Percentiles rank a stretch among this genome's conserved stretches.
These are phyloP conservation scores for Diplosoma virens DNA, from an alignment of 23 tunicate species.

Conservation along the genomic window DNA sequence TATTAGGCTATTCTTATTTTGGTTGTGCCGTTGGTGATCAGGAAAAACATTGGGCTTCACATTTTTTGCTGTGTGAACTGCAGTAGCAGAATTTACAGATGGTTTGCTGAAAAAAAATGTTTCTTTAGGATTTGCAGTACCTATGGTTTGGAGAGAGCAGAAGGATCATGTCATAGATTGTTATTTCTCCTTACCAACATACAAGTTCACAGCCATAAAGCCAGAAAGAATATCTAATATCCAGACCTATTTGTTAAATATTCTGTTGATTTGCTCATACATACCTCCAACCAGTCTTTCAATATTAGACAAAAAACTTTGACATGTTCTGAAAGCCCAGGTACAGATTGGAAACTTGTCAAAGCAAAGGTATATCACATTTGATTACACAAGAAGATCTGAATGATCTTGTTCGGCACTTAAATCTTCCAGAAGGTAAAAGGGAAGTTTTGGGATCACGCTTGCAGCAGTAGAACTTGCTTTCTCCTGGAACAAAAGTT, in stretches of 20 bases:
- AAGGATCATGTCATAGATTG: slow-evolving; percentile 14
- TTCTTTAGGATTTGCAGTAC: slow-evolving; percentile 27
- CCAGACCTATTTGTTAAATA: slow-evolving; percentile 15
- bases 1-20: slow-evolving; percentile 35
- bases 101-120: slow-evolving; percentile 30
- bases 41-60: slow-evolving; percentile 38
- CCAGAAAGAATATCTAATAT: slow-evolving; percentile 17
- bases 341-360: no score
- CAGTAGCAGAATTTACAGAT: slow-evolving; percentile 15
- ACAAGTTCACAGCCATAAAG: neutral
- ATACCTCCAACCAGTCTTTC: no score
- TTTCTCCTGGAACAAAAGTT: no score
- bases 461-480: no score
- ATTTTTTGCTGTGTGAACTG: slow-evolving; percentile 26
- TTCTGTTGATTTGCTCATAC: slow-evolving; percentile 9
- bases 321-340: no score
- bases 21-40: slow-evolving; percentile 44
- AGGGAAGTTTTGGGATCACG: no score
- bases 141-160: slow-evolving; percentile 43
- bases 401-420: no score
- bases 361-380: no score
- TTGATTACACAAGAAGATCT: no score
- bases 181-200: slow-evolving; percentile 26
- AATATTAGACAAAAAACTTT: no score
- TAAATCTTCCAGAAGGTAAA: no score